These are phyloP conservation scores for Melanostigma gelatinosum DNA, from an alignment of 2,113 vertebrate species.

Conservation along the genomic window DNA sequence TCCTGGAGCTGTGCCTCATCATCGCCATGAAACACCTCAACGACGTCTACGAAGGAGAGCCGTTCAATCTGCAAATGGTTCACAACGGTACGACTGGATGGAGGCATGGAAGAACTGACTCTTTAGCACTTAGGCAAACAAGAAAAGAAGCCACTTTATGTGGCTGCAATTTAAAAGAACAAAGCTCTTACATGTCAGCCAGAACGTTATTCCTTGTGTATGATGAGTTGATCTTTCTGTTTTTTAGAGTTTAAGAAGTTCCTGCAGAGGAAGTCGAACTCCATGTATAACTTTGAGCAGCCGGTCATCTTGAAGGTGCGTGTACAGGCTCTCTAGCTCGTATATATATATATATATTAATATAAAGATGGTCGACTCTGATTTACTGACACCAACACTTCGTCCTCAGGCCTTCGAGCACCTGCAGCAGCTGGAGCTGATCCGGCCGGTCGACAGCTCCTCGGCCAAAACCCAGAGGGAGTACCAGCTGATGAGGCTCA, in stretches of 20 bases:
- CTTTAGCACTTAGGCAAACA: too few relatives aligned
- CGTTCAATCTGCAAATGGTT: slow-evolving; percentile 99
- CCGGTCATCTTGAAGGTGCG: slow-evolving; percentile 95
- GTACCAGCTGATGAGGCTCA: slow-evolving; percentile 89
- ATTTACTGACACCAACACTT: too few relatives aligned
- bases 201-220: background rate
- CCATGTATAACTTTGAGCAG: slow-evolving; percentile 94
- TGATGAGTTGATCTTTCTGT: background rate
- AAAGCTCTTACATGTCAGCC: too few relatives aligned
- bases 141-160: too few relatives aligned
- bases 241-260: slow-evolving; percentile 96
- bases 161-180: background rate
- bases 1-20: slow-evolving; percentile 95
- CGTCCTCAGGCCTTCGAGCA: slow-evolving; percentile 92
- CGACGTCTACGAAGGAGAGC: slow-evolving; percentile 93
- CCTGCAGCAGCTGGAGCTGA: slow-evolving; percentile 91
- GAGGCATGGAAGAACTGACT: too few relatives aligned
- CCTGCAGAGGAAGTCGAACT: slow-evolving; percentile 92
- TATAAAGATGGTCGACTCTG: too few relatives aligned
- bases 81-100: slow-evolving; percentile 87
- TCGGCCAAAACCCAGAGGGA: slow-evolving; percentile 87
- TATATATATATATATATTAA: too few relatives aligned
- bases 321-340: background rate
- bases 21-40: slow-evolving; percentile 98
- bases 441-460: slow-evolving; percentile 86